A percentile compares a stretch with the other conserved stretches of the same genome.
Evolutionary conservation across 2,113 vertebrate genomes (phyloP).

Genomic region (Salvelinus fontinalis): DNA sequence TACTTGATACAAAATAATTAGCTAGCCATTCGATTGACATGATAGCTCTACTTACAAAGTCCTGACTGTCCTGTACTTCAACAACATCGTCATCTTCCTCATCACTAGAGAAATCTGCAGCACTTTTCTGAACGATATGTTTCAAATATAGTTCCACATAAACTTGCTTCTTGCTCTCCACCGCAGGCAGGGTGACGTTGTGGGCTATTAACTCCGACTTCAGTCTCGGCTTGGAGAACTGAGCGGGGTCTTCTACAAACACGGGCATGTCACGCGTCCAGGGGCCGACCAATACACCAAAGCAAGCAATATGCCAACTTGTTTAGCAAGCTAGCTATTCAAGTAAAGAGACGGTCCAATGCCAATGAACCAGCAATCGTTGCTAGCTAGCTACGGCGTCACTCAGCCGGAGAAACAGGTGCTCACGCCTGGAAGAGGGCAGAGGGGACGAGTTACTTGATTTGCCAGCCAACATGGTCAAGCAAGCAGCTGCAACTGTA

Average conservation of each 20-base stretch:
- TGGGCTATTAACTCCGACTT: constrained; percentile 69
- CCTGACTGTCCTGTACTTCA: constrained; percentile 18
- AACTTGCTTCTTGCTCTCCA: constrained; percentile 64
- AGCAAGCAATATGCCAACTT: neutral
- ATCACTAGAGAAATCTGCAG: constrained; percentile 76
- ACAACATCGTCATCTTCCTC: constrained; percentile 68
- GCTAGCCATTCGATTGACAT: too few relatives aligned
- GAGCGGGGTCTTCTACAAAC: constrained; percentile 58
- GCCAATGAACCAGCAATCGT: neutral
- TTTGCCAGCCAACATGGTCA: neutral
- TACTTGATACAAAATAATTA: too few relatives aligned
- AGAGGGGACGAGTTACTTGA: neutral
- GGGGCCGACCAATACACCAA: neutral
- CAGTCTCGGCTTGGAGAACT: constrained; percentile 69
- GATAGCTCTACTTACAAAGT: neutral
- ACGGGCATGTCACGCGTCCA: constrained; percentile 63
- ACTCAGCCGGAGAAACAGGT: neutral
- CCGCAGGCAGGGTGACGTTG: constrained; percentile 64
- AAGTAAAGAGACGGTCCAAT: neutral
- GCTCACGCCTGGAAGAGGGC: neutral
- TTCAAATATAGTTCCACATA: constrained; percentile 69
- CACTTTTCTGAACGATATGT: constrained; percentile 53
- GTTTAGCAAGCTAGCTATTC: neutral
- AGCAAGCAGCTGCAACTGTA: neutral
- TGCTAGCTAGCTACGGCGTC: neutral